These are phyloP conservation scores for Dysdera silvatica DNA, from an alignment of 1,140 invertebrate species.

Conservation along the genomic window DNA sequence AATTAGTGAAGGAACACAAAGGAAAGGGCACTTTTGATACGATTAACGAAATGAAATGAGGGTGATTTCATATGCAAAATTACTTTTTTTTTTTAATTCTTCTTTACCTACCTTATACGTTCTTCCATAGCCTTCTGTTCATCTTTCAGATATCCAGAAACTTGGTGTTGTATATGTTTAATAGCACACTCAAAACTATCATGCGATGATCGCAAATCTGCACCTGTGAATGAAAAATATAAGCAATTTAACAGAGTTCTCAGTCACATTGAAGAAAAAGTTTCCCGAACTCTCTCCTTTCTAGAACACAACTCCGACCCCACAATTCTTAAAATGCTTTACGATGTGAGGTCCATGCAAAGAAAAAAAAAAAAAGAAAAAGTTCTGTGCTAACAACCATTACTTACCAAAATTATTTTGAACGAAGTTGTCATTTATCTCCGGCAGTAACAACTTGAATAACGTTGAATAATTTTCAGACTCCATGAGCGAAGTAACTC, in stretches of 20 bases:
- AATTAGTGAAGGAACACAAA: too few species aligned
- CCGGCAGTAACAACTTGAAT: conserved; percentile 20
- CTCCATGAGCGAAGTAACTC: conserved; percentile 2
- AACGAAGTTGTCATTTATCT: conserved; percentile 27
- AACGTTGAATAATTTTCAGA: conserved; percentile 15
- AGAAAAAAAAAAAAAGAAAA: neutral
- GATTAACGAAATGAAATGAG: too few species aligned
- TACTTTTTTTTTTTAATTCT: too few species aligned
- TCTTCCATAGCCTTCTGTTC: conserved; percentile 26
- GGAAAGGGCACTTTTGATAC: too few species aligned
- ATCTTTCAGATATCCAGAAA: conserved; percentile 18
- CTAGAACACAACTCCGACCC: neutral
- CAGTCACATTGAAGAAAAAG: too few species aligned
- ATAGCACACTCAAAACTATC: conserved; percentile 23
- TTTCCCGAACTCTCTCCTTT: too few species aligned
- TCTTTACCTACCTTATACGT: conserved; percentile 19
- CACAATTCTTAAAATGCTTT: neutral
- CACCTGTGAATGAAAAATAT: neutral
- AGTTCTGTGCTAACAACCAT: too few species aligned
- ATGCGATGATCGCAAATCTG: conserved; percentile 13
- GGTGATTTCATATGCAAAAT: too few species aligned
- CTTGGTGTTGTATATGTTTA: conserved; percentile 15
- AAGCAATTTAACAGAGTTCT: too few species aligned
- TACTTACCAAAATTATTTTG: conserved; percentile 25
- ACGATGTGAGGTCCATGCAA: neutral